Base-by-base conservation (phyloP, 2,888 invertebrate species). In the Platycheirus albimanus region DNA sequence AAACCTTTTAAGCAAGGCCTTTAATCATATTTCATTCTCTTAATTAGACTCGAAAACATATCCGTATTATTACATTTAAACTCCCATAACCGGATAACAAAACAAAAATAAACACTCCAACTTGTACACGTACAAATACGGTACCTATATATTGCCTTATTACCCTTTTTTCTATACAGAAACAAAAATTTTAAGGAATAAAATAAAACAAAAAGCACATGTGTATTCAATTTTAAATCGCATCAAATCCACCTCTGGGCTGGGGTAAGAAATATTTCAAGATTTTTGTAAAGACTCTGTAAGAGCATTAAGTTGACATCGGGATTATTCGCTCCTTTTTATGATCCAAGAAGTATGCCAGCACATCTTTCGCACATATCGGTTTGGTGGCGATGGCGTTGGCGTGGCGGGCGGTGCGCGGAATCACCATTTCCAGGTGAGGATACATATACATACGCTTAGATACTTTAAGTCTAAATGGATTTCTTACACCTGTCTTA, bases 261-360 rank as follows among this genome's bases (percentile, higher is more conserved):
- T n/a, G 41, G 15, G 28, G 15, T 24, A 41, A 28, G 41, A 41
- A 41, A 58, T 58, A 58, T 58, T 58, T 58, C 58, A 58, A 58
- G 58, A 58, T 58, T 58, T 33, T 20, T 28, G 15, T 51, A 30
- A 64, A 17, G 54, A 54, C 28, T 74, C 36, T 47, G n/a, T n/a
- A 47, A 28, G 28, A 58, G 64, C 63, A 64, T 72, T 72, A 72
- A 51, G 36, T 43, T 47, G 43, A 51, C 64, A 74, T 64, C 54
- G 64, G n/a, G 72, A 64, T 74, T 74, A 74, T 33, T 33, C 13
- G 17, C 1, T 41, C 13, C 19, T 64, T 43, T 72, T 20, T 28
- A 61, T 41, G 47, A 36, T 63, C 63, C 63, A 10, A 17, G 8
- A 10, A 15, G 15, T 15, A 24, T 49, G 20, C 36, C 2, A 36